phyloP scores from a whole-genome alignment of 2,797 vertebrate species.

The Ibycter americanus region DNA sequence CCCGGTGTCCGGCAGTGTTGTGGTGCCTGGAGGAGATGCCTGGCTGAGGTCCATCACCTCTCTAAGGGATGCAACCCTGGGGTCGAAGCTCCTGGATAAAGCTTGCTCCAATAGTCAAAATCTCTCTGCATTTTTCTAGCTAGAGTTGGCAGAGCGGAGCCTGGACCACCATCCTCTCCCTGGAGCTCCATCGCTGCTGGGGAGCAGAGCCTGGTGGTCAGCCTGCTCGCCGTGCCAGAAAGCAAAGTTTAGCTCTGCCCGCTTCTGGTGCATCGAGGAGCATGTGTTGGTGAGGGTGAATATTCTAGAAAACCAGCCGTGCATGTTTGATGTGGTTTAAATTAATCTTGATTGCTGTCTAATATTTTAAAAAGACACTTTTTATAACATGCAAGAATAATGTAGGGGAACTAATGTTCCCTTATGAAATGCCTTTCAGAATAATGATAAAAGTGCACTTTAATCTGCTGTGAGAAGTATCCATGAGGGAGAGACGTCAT shows the following conservation, averaged over 20 bases:
- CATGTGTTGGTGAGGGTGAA: not conserved
- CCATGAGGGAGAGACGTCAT: not conserved
- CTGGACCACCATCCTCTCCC: not conserved
- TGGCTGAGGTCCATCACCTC: not conserved
- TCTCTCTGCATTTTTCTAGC: accelerated
- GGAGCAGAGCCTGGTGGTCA: not conserved
- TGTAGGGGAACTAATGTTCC: slow-evolving; percentile 51
- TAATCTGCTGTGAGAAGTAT: slow-evolving; percentile 34
- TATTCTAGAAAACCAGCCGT: not conserved
- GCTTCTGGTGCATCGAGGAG: accelerated
- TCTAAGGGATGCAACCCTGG: accelerated
- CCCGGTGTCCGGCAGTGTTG: accelerated
- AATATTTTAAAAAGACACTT: slow-evolving; percentile 50
- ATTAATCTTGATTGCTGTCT: slow-evolving; percentile 27
- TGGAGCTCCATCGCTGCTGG: accelerated
- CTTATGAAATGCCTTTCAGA: slow-evolving; percentile 31
- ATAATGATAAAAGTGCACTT: slow-evolving; percentile 19
- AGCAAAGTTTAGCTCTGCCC: not conserved
- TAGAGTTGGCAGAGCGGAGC: not conserved
- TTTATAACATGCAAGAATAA: slow-evolving; percentile 39
- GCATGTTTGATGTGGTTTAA: slow-evolving; percentile 15
- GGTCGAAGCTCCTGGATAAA: accelerated
- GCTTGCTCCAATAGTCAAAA: accelerated
- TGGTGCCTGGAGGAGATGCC: not conserved
- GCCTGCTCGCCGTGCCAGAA: accelerated